These are phyloP conservation scores for Sebastes oblongus DNA, from an alignment of 2,797 vertebrate genomes.

Conservation along the genomic window DNA sequence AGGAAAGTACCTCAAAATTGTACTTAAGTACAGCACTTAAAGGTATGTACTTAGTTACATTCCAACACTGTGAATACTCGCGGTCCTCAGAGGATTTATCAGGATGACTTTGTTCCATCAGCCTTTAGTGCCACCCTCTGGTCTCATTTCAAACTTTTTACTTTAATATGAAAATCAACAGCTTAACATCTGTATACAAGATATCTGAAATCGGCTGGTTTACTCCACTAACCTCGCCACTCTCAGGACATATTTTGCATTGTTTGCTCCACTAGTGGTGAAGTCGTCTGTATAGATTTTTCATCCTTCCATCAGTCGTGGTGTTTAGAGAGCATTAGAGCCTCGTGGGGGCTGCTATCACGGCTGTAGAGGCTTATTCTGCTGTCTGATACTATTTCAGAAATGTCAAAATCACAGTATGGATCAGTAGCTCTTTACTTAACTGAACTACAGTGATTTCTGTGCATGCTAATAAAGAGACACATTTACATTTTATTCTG, in stretches of 20 bases:
- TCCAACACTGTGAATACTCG: background rate
- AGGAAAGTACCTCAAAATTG: background rate
- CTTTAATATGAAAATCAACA: background rate
- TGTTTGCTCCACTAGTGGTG: too few species aligned
- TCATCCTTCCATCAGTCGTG: too few species aligned
- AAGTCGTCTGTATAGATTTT: too few species aligned
- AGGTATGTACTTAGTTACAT: background rate
- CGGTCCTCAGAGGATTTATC: background rate
- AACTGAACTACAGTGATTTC: background rate
- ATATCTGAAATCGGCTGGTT: background rate
- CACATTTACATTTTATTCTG: background rate
- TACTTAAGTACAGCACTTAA: background rate
- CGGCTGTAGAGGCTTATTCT: background rate
- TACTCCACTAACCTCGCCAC: background rate
- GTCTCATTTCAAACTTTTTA: background rate
- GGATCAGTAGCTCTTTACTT: background rate
- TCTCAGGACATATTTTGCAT: too few species aligned
- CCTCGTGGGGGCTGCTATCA: background rate
- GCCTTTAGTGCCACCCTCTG: background rate
- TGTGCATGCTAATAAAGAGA: background rate
- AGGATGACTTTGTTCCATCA: background rate
- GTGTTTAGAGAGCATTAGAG: too few species aligned
- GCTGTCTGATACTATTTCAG: background rate
- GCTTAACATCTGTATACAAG: background rate
- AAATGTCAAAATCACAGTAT: background rate